Evolutionary conservation across 1,140 invertebrate species (phyloP).

Genomic region (Diachasmimorpha longicaudata): DNA sequence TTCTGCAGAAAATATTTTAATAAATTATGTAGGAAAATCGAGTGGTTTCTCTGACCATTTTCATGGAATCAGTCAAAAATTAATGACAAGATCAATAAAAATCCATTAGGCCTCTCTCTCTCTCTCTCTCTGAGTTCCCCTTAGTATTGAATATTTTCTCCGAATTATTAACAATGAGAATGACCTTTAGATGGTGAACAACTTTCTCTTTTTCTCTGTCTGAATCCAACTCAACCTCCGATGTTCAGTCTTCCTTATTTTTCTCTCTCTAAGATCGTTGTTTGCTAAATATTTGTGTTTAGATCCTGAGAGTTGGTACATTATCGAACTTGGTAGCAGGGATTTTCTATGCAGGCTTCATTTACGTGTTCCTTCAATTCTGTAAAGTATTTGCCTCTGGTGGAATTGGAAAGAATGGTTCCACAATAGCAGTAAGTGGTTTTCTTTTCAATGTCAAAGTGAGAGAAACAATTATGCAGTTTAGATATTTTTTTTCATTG

Average conservation of each 20-base stretch:
- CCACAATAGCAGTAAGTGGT: conserved; percentile 86
- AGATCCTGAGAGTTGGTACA: conserved; percentile 66
- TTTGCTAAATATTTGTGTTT: conserved; percentile 49
- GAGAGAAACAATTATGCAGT: neutral
- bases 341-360: conserved; percentile 70
- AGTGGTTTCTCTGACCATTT: no score
- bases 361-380: conserved; percentile 71
- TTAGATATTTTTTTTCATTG: neutral
- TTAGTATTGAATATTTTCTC: no score
- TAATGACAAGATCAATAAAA: no score
- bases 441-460: neutral
- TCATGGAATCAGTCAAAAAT: no score
- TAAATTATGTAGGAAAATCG: no score
- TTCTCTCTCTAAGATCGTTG: neutral
- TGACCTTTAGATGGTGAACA: no score
- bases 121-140: no score
- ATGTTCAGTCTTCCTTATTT: neutral
- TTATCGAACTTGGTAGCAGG: conserved; percentile 66
- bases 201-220: neutral
- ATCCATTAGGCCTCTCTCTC: no score
- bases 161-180: no score
- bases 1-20: no score
- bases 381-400: conserved; percentile 72
- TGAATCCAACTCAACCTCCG: neutral
- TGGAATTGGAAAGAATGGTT: conserved; percentile 92